These are phyloP conservation scores for Mamestra brassicae DNA, from an alignment of 2,888 invertebrate species.

Conservation along the genomic window DNA sequence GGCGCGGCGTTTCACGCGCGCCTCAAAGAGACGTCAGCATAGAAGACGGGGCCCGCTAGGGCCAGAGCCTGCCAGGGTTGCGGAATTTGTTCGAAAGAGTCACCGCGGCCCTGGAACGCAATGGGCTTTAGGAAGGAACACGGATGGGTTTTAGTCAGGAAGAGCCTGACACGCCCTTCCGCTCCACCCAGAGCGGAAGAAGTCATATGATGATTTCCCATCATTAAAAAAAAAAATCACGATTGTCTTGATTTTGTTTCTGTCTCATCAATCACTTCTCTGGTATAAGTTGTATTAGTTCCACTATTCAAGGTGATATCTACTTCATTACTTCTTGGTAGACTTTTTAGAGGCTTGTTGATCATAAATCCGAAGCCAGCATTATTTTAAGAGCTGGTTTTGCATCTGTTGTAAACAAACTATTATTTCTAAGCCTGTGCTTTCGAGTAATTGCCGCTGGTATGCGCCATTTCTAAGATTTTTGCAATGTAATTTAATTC, in stretches of 20 bases:
- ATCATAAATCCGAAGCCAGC: conserved; percentile 2
- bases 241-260: conserved; percentile 18
- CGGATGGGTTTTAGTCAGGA: too few species aligned
- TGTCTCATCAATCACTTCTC: background rate
- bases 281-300: background rate
- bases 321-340: background rate
- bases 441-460: conserved; percentile 19
- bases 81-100: too few species aligned
- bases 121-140: too few species aligned
- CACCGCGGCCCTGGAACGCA: too few species aligned
- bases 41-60: too few species aligned
- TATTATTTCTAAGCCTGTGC: conserved; percentile 23
- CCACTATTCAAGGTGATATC: background rate
- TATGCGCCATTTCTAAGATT: conserved; percentile 6
- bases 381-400: conserved; percentile 40
- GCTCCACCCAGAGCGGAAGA: too few species aligned
- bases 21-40: too few species aligned
- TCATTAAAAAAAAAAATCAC: background rate
- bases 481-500: conserved; percentile 19
- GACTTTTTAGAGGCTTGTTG: background rate
- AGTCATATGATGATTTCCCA: too few species aligned
- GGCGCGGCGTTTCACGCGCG: too few species aligned
- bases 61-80: too few species aligned
- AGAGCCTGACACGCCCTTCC: too few species aligned
- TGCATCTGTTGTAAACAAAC: conserved; percentile 24